These are phyloP conservation scores for Epizoanthus stellaris DNA, from an alignment of 92 coral and sea anemone genomes.

Conservation along the genomic window DNA sequence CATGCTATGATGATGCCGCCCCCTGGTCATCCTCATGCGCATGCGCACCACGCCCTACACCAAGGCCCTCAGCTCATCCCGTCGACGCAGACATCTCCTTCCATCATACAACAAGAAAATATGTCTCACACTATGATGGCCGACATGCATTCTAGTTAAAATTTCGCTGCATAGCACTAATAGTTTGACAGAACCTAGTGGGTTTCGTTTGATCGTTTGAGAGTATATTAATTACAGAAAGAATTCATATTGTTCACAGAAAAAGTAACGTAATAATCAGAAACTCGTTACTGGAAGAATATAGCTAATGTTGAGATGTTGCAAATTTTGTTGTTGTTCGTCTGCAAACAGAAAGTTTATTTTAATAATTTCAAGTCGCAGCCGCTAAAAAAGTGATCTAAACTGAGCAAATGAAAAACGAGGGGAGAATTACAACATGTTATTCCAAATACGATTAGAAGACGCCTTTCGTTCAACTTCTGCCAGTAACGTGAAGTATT, in stretches of 20 bases:
- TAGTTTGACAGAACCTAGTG: background rate
- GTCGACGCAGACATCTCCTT: slow-evolving; percentile 97
- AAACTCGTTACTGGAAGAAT: too few species aligned
- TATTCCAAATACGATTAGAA: too few species aligned
- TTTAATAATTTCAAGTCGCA: too few species aligned
- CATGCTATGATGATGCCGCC: slow-evolving; percentile 99
- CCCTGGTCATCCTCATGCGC: slow-evolving; percentile 98
- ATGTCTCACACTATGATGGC: slow-evolving; percentile 97
- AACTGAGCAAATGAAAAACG: too few species aligned
- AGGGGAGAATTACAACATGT: too few species aligned
- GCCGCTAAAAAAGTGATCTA: too few species aligned
- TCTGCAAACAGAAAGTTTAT: too few species aligned
- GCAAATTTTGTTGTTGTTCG: too few species aligned
- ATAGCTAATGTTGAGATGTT: too few species aligned
- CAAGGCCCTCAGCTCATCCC: slow-evolving; percentile 93
- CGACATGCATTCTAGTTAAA: slow-evolving; percentile 97
- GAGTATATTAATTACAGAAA: background rate
- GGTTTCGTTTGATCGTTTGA: slow-evolving; percentile 42
- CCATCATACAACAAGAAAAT: slow-evolving; percentile 93
- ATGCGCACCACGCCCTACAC: slow-evolving; percentile 87
- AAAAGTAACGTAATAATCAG: too few species aligned
- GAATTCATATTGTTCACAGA: too few species aligned
- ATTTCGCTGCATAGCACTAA: slow-evolving; percentile 36
- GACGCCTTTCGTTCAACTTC: too few species aligned
- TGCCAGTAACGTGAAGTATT: background rate